These are phyloP conservation scores for Eira barbara DNA, from an alignment of 2,113 vertebrate genomes.

Conservation along the genomic window DNA sequence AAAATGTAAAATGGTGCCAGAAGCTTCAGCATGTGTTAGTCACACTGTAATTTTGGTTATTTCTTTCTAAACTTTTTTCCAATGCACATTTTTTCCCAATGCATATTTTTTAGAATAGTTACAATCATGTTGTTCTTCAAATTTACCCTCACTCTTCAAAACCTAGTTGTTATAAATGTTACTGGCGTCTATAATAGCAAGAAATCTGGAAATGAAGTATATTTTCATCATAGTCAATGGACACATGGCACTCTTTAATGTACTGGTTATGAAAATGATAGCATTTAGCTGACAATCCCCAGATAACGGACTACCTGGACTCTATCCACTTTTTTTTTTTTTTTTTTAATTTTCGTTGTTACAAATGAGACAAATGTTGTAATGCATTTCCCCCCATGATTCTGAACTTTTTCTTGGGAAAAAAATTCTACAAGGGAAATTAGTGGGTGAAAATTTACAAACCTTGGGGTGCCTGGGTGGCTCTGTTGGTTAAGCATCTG, in stretches of 20 bases:
- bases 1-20: conserved; percentile 49
- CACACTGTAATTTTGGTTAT: conserved; percentile 62
- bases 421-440: background rate
- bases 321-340: background rate
- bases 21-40: conserved; percentile 37
- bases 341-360: background rate
- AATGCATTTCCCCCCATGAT: background rate
- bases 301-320: background rate
- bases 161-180: background rate
- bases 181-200: background rate
- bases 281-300: background rate
- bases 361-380: background rate
- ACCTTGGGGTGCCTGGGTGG: background rate
- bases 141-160: conserved; percentile 9
- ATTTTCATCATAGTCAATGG: background rate
- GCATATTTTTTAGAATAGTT: background rate
- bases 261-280: background rate
- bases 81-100: background rate
- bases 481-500: background rate
- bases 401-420: background rate
- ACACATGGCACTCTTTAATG: background rate
- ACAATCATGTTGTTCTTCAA: background rate
- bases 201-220: background rate
- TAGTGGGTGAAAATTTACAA: background rate
- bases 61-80: conserved; percentile 38